phyloP scores from a whole-genome alignment of 2,113 vertebrate genomes.

The Ifrita kowaldi region DNA sequence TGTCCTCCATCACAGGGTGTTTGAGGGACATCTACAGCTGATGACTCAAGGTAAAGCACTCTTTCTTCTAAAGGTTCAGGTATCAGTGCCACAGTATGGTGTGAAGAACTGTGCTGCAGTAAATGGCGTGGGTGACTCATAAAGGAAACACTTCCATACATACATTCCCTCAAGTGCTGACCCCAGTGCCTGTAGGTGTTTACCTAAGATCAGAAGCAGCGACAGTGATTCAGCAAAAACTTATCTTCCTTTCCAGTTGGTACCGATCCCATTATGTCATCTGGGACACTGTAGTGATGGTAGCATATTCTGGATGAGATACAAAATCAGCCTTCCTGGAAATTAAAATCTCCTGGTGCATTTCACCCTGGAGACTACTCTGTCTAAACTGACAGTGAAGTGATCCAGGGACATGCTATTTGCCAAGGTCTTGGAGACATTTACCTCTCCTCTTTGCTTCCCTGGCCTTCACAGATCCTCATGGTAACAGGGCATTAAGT shows the following conservation, averaged over 20 bases:
- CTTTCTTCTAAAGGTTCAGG: neutral
- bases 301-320: neutral
- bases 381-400: neutral
- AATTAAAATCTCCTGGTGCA: neutral
- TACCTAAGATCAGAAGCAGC: neutral
- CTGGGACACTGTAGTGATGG: neutral
- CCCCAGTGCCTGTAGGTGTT: neutral
- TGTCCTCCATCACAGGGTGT: neutral
- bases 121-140: neutral
- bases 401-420: neutral
- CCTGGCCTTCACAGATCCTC: neutral
- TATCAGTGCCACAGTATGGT: neutral
- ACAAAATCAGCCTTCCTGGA: neutral
- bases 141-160: neutral
- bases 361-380: neutral
- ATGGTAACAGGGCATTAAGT: neutral
- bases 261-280: neutral
- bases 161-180: neutral
- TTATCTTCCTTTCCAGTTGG: neutral
- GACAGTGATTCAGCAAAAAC: slow-evolving; percentile 2
- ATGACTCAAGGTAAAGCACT: neutral
- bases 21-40: neutral
- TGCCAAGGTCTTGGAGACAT: neutral
- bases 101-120: neutral
- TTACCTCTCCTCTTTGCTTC: neutral